Evolutionary conservation across 1,140 invertebrate species (phyloP), one percentile per base, ranked within the genome.

Genomic region (Drosophila malerkotliana): DNA sequence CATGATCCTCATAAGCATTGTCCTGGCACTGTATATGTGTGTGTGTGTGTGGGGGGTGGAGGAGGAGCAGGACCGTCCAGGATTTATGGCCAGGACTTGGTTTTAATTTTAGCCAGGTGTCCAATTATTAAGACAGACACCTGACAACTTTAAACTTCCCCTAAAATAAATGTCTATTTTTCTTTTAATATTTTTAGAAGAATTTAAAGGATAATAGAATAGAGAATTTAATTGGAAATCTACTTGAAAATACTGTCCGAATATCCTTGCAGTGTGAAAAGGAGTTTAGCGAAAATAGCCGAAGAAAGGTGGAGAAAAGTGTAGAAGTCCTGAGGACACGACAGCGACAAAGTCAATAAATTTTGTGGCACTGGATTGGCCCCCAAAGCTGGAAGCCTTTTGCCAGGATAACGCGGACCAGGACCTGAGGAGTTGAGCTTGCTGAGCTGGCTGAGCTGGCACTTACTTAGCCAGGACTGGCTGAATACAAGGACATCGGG

Each of bases 321-420:
- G 37, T 10, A 49, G 52, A 55, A 63, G 68, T 26, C 34, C 48
- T 12, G 47, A 77, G 58, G 62, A 81, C 68, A 74, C 69, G 73
- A 78, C 79, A 41, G 79, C 78, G 82, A 72, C 78, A 78, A 87
- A 87, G 81, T 85, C 81, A 81, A 85, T 85, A 85, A 85, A 87
- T 85, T 85, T 71, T 87, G 78, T 64, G 69, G 69, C 74, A 81
- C 67, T 81, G 71, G 79, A 81, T 81, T 77, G 68, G 78, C 59
- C 73, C 67, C 75, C 58, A 63, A 41, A 52, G 10, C 49, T 15
- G 52, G 8, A 8, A 32, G 39, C 57, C 34, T 37, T 37, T 10
- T 15, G 45, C 15, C 28, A 26, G 28, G 58, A 18, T 37, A 18
- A 12, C 28, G 28, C 30, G 58, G 45, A 34, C 10, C n/a, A 15